These are phyloP conservation scores for Zosterops borbonicus DNA, from an alignment of 2,113 vertebrate species.

Conservation along the genomic window DNA sequence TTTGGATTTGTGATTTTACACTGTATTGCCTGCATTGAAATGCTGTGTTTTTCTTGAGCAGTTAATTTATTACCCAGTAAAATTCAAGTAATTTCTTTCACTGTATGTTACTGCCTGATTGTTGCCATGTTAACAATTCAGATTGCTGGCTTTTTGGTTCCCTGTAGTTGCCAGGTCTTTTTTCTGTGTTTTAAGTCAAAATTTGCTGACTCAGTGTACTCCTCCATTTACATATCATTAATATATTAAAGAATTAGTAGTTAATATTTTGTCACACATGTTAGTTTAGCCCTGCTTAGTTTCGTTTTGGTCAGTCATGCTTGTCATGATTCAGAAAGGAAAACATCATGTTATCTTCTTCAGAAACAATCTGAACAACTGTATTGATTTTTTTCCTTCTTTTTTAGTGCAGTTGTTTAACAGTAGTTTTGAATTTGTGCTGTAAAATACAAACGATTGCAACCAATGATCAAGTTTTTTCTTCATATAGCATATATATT, in stretches of 20 bases:
- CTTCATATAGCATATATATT: neutral
- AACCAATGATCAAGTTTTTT: neutral
- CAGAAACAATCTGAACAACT: neutral
- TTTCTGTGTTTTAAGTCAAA: neutral
- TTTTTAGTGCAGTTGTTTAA: neutral
- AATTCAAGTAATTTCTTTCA: neutral
- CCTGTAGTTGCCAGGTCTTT: neutral
- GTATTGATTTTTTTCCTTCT: neutral
- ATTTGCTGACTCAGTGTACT: neutral
- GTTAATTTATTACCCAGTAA: neutral
- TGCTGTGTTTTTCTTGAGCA: neutral
- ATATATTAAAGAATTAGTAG: neutral
- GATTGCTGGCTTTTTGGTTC: neutral
- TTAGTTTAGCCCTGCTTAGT: neutral
- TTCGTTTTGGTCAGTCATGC: neutral
- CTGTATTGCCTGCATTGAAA: neutral
- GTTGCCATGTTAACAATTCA: neutral
- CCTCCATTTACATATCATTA: neutral
- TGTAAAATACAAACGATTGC: neutral
- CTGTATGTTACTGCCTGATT: neutral
- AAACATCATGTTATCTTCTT: neutral
- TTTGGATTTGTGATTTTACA: neutral
- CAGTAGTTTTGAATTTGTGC: neutral
- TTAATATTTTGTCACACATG: neutral
- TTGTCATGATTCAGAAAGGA: neutral